Base-by-base conservation (phyloP, 2,797 vertebrate species). In the Scolopax bukidnonensis region DNA sequence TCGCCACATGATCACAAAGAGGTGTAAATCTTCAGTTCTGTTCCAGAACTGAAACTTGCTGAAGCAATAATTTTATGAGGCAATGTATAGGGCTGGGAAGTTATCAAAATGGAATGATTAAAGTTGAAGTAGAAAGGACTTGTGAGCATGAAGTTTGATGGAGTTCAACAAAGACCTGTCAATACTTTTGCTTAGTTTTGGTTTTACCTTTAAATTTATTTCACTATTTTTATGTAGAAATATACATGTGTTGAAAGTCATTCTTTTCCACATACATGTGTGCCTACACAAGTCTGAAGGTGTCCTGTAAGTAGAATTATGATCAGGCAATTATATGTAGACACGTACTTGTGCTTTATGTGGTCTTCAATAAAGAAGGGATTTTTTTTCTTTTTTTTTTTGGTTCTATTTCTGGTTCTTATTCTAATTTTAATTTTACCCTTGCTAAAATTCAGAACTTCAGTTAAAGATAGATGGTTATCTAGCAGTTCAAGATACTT, bases 1-100 rank as follows among this genome's bases (percentile, higher is more conserved):
- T 94, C n/a, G 1, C 45, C 51, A 65, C 57, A 30, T 84, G 30
- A 86, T 95, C 75, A 32, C 53, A 80, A 75, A 74, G 36, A 10
- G 20, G 54, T 67, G 30, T n/a, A 84, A 87, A 96, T 71, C 30
- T 85, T 65, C 28, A 53, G 19, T 86, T 87, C 77, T 94, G 24
- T 90, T 93, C 77, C 96, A 89, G 23, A 95, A 77, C 21, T 33
- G 12, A 63, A 77, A 91, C 36, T 10, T 69, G 11, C 41, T 74
- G n/a, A 50, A 87, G 47, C 16, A 61, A 33, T 21, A 88, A 50
- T 32, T 75, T 60, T 61, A 63, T 20, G 14, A 73, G 33, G 59
- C 14, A 68, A 63, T 56, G 68, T 82, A 54, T 85, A 83, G 90
- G 51, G 20, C 10, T 54, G 51, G 51, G 57, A 5, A 60, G 10